Evolutionary conservation across 2,888 invertebrate genomes (phyloP).

Genomic region (Luperina nickerlii): DNA sequence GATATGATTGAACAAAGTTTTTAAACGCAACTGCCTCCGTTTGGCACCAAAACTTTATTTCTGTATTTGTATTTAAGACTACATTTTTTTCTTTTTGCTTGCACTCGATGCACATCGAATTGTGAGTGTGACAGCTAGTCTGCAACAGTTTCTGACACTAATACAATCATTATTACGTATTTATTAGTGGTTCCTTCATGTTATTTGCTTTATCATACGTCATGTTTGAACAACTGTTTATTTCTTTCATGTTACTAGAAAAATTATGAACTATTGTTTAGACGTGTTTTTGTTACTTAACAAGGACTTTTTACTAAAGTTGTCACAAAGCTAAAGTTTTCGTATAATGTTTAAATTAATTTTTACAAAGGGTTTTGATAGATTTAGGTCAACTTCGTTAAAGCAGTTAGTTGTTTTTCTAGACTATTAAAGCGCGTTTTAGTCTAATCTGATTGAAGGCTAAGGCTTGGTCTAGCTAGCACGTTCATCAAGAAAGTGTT

Average conservation of each 20-base stretch:
- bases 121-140: no score
- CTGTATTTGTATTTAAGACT: neutral
- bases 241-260: constrained; percentile 7
- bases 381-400: constrained; percentile 21
- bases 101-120: no score
- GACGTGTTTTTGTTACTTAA: constrained; percentile 31
- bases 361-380: constrained; percentile 15
- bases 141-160: neutral
- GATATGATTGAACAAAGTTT: constrained; percentile 7
- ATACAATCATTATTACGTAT: neutral
- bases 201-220: constrained; percentile 35
- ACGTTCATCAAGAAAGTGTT: neutral
- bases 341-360: constrained; percentile 15
- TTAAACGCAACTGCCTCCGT: neutral
- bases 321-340: constrained; percentile 29
- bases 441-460: neutral
- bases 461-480: neutral
- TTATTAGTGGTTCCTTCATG: constrained; percentile 1
- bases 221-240: constrained; percentile 49
- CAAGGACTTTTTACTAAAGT: neutral
- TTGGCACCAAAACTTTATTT: neutral
- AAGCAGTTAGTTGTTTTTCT: neutral
- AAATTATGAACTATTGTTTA: constrained; percentile 30
- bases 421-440: neutral
- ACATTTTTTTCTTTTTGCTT: neutral